phyloP scores from a whole-genome alignment of 2,113 vertebrate genomes.

The Callocephalon fimbriatum region DNA sequence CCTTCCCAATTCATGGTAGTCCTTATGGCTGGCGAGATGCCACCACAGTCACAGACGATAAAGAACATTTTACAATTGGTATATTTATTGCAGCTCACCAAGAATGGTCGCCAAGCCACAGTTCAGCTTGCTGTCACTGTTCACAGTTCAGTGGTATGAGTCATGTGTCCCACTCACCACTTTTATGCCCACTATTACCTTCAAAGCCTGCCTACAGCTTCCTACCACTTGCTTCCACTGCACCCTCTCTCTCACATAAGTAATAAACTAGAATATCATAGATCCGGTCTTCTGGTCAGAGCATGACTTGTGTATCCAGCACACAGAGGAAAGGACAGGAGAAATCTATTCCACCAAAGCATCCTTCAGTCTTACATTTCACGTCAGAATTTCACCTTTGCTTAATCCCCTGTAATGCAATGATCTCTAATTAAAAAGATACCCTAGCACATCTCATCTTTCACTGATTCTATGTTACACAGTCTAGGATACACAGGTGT shows the following conservation, averaged over 20 bases:
- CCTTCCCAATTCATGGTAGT: neutral
- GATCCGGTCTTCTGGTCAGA: neutral
- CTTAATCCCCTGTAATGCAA: neutral
- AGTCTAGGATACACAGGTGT: too few species aligned
- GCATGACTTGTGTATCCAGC: neutral
- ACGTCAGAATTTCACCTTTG: neutral
- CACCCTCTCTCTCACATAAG: neutral
- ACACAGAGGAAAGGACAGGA: neutral
- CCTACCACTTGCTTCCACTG: constrained; percentile 27
- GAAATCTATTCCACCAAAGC: neutral
- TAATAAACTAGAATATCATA: neutral
- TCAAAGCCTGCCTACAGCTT: constrained; percentile 54
- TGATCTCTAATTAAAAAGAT: neutral
- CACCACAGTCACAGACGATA: neutral
- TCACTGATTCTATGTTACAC: neutral
- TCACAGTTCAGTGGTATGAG: neutral
- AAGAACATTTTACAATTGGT: neutral
- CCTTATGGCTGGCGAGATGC: neutral
- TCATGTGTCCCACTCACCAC: constrained; percentile 45
- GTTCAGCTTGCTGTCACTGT: neutral
- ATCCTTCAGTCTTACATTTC: neutral
- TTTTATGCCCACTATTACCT: constrained; percentile 18
- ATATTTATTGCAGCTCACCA: neutral
- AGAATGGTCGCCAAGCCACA: neutral
- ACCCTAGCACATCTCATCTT: neutral